Base-by-base conservation (phyloP, 2,888 invertebrate genomes). In the Melolontha melolontha region DNA sequence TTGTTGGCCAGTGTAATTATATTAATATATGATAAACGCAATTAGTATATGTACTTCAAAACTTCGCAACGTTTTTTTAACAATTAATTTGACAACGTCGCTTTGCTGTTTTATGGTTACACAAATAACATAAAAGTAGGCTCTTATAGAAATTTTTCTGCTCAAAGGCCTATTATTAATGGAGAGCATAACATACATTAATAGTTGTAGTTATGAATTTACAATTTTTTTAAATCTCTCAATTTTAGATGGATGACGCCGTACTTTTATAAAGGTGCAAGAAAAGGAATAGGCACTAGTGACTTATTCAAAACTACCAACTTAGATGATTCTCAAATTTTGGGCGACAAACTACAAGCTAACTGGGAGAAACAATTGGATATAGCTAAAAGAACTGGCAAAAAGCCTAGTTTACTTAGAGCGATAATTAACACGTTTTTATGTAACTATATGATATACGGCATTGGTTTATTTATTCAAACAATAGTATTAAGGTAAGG, bases 241-340 rank as follows among this genome's bases (percentile, higher is more conserved):
- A 14, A 64, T 74, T 80, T 42, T 57, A 83, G 83, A 65, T 83
- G 83, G 83, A 79, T 81, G 75, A 49, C 77, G 40, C 72, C 73
- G 44, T 71, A 82, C n/a, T 81, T 86, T 72, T 80, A 84, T 65
- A 86, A 85, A 73, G 90, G 91, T 5, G 85, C 86, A 67, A 85
- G 79, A 75, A 84, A 87, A 72, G 88, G 89, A 68, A 83, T 94
- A 10, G 88, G 87, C 74, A 85, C 90, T 62, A 83, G 85, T 7
- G 91, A 92, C 77, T 79, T 92, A 16, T 90, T 88, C 82, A 87
- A 87, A 78, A 86, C 88, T 4, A 81, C 90, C 29, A 82, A 85
- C 0, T 82, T 82, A 6, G 91, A 92, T 79, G 82, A 85, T 57
- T 92, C 92, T 0, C 87, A 88, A 67, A 77, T 80, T 17, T 83